Evolutionary conservation across 2,888 invertebrate species (phyloP), one percentile per base, ranked within the genome.

Genomic region (Dyspetes luteomarginatus): DNA sequence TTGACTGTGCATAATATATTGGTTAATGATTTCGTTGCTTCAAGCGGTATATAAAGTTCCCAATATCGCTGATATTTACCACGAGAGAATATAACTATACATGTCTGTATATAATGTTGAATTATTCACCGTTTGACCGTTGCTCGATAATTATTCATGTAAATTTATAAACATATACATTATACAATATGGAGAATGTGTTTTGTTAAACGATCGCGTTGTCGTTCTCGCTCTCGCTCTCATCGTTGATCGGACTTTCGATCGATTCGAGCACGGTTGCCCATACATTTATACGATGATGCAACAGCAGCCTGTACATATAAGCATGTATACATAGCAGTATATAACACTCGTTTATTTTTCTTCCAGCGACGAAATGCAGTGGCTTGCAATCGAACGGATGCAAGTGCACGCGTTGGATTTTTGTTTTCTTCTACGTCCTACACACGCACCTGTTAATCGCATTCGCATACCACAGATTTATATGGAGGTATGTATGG

Each of bases 361-460:
- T 52, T 41, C 3, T 26, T 22, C 30, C 41, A 28, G 65, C 58
- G 22, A 45, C 48, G 52, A 50, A 68, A 76, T 65, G 48, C 71
- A 56, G 30, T 30, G 62, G 65, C 43, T 65, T 64, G 65, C 55
- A 69, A 48, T 50, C 43, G 45, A 43, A 45, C 67, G 72, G 24
- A 62, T 41, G 58, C 58, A 62, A 79, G 67, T 81, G 78, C 76
- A 81, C 60, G 58, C 58, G 62, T 50, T 67, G 45, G 68, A 62
- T 65, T 77, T 74, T 68, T 78, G n/a, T 81, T 72, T 74, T 80
- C 74, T 67, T 52, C 15, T 67, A 26, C 78, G 41, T 73, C 80
- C 75, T 67, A 83, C 79, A 72, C 74, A 67, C 81, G 81, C 84
- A 84, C 84, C 83, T 81, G 82, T 79, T 81, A 48, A 74, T 62